These are phyloP conservation scores for Ennomos erosarius DNA, from an alignment of 2,888 invertebrate genomes.

Conservation along the genomic window DNA sequence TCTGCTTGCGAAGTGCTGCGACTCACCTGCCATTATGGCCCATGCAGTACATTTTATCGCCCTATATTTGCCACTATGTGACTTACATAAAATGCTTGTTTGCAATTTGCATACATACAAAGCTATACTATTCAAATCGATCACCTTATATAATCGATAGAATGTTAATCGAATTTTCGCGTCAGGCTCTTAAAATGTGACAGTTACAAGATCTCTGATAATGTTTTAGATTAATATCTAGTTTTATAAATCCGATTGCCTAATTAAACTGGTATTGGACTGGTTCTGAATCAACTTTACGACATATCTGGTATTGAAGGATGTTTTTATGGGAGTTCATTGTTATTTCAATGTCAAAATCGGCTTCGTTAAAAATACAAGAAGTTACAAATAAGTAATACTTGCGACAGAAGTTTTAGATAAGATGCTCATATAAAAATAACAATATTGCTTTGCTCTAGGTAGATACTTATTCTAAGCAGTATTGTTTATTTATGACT, in stretches of 20 bases:
- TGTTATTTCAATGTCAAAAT: constrained; percentile 36
- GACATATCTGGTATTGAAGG: constrained; percentile 29
- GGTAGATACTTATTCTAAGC: too few relatives aligned
- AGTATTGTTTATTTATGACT: neutral
- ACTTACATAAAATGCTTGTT: constrained; percentile 69
- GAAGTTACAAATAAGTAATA: constrained; percentile 17
- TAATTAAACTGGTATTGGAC: constrained; percentile 50
- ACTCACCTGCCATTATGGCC: constrained; percentile 51
- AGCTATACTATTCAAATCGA: constrained; percentile 62
- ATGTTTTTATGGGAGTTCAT: constrained; percentile 38
- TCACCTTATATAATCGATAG: constrained; percentile 67
- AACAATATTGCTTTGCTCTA: too few relatives aligned
- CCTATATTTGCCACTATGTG: constrained; percentile 63
- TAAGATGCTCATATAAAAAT: too few relatives aligned
- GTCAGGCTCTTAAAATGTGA: constrained; percentile 56
- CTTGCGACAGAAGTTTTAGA: constrained; percentile 29
- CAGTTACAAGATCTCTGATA: constrained; percentile 64
- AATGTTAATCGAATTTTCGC: constrained; percentile 68
- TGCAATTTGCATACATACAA: constrained; percentile 74
- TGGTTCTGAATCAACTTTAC: constrained; percentile 45
- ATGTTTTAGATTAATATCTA: constrained; percentile 61
- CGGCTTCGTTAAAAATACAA: constrained; percentile 27
- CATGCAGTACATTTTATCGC: constrained; percentile 63
- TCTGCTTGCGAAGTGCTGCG: constrained; percentile 46
- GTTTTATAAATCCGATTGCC: constrained; percentile 52